These are phyloP conservation scores for Mimumesa dahlbomi DNA, from an alignment of 2,888 invertebrate genomes.

Conservation along the genomic window DNA sequence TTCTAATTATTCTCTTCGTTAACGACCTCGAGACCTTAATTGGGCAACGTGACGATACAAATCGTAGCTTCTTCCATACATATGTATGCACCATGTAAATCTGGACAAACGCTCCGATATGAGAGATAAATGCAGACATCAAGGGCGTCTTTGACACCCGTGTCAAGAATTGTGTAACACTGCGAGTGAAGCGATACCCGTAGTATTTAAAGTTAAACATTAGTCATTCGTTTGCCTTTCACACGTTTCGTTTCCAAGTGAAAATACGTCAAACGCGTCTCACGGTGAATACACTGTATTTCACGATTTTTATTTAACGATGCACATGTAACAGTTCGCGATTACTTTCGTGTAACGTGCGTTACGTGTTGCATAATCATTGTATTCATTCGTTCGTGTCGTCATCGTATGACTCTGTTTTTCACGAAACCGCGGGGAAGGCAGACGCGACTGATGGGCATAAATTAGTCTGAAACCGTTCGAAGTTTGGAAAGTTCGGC, in stretches of 20 bases:
- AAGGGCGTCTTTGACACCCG: background rate
- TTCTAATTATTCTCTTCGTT: slow-evolving; percentile 68
- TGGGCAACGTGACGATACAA: slow-evolving; percentile 63
- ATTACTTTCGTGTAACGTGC: too few relatives aligned
- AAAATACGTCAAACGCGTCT: too few relatives aligned
- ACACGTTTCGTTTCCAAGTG: too few relatives aligned
- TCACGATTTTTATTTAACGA: too few relatives aligned
- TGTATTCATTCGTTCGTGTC: background rate
- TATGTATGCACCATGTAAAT: slow-evolving; percentile 51
- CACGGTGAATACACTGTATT: too few relatives aligned
- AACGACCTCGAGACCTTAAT: slow-evolving; percentile 65
- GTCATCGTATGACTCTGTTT: background rate
- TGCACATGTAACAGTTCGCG: too few relatives aligned
- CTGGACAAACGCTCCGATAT: slow-evolving; percentile 40
- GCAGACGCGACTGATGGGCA: slow-evolving; percentile 27
- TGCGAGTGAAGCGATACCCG: too few relatives aligned
- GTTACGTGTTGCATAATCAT: background rate
- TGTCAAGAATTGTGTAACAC: too few relatives aligned
- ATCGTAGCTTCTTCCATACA: slow-evolving; percentile 48
- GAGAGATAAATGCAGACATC: background rate
- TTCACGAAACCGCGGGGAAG: background rate
- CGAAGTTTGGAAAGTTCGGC: slow-evolving; percentile 52
- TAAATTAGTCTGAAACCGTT: slow-evolving; percentile 37
- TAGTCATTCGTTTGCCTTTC: too few relatives aligned
- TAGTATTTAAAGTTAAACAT: too few relatives aligned